phyloP scores from a whole-genome alignment of 2,797 vertebrate genomes.

The Oceanodroma leucorhoa region DNA sequence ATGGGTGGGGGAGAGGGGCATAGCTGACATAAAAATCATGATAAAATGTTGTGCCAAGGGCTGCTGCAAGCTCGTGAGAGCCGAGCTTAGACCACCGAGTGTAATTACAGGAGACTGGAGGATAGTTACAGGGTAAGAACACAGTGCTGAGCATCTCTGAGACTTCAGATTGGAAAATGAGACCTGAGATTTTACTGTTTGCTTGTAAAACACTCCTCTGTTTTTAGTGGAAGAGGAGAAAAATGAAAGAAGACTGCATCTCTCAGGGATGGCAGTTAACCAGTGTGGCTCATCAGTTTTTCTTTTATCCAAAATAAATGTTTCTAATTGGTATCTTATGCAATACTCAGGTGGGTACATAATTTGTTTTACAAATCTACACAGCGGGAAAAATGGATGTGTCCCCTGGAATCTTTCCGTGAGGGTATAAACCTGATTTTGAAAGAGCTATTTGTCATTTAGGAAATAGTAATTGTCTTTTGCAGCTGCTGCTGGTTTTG shows the following conservation, averaged over 20 bases:
- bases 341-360: background rate
- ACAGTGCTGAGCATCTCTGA: background rate
- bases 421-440: background rate
- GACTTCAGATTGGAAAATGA: constrained; percentile 36
- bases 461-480: background rate
- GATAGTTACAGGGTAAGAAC: constrained; percentile 5
- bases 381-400: background rate
- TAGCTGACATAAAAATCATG: background rate
- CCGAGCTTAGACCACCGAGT: background rate
- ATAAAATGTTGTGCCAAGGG: background rate
- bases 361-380: background rate
- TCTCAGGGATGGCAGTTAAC: background rate
- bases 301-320: background rate
- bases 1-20: background rate
- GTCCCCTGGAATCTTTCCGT: background rate
- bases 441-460: background rate
- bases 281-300: background rate
- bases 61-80: background rate
- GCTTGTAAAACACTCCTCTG: background rate
- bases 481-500: background rate
- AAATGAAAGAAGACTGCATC: background rate
- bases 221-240: background rate
- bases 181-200: background rate
- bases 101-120: background rate
- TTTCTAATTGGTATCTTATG: background rate